phyloP scores from a whole-genome alignment of 1,140 invertebrate species.

The Temnothorax nylanderi region DNA sequence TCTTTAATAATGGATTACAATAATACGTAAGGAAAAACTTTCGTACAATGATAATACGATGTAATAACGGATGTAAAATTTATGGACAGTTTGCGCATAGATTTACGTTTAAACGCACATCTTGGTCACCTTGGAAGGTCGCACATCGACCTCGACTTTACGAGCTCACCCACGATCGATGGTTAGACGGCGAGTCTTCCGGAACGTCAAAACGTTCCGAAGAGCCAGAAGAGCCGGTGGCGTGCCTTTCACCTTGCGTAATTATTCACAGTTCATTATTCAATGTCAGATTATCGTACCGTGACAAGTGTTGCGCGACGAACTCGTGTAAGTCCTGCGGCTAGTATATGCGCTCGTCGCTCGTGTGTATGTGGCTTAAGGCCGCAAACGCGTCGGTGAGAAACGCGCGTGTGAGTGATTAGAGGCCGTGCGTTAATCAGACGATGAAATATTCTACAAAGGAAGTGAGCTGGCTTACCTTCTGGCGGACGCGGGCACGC shows the following conservation, averaged over 20 bases:
- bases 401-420: slow-evolving; percentile 74
- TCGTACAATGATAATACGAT: neutral
- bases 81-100: neutral
- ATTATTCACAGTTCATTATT: slow-evolving; percentile 73
- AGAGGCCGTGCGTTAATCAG: slow-evolving; percentile 77
- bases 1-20: neutral
- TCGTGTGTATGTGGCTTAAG: slow-evolving; percentile 63
- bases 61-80: neutral
- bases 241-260: slow-evolving; percentile 67
- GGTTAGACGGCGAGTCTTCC: slow-evolving; percentile 1
- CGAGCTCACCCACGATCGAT: slow-evolving; percentile 70
- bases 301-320: slow-evolving; percentile 65
- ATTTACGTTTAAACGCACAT: slow-evolving; percentile 33
- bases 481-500: slow-evolving; percentile 44
- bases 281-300: slow-evolving; percentile 68
- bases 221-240: slow-evolving; percentile 17
- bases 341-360: slow-evolving; percentile 11
- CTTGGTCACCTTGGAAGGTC: slow-evolving; percentile 72
- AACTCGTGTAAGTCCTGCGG: slow-evolving; percentile 42
- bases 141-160: slow-evolving; percentile 59
- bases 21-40: neutral
- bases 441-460: slow-evolving; percentile 78
- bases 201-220: slow-evolving; percentile 38
- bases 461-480: slow-evolving; percentile 61
- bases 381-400: slow-evolving; percentile 23